Evolutionary conservation across 2,113 vertebrate species (phyloP).

Genomic region (Notiomystis cincta): DNA sequence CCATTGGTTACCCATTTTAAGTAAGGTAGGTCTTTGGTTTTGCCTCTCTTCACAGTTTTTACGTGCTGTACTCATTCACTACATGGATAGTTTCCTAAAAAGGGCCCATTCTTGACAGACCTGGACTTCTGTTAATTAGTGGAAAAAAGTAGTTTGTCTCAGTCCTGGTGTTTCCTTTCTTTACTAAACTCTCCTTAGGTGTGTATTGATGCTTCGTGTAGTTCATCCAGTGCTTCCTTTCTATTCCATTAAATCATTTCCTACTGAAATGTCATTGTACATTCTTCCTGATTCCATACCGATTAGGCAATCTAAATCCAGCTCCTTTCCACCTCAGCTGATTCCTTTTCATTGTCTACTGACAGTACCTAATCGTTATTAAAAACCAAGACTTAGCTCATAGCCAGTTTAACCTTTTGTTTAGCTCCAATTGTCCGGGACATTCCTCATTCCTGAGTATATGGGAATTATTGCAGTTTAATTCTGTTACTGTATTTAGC

Average conservation of each 20-base stretch:
- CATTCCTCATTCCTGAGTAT: neutral
- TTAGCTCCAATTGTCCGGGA: neutral
- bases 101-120: neutral
- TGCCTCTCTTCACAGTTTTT: neutral
- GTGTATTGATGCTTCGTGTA: neutral
- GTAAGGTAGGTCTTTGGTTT: neutral
- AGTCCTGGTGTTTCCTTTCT: neutral
- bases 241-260: conserved; percentile 59
- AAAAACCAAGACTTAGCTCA: conserved; percentile 23
- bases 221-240: conserved; percentile 17
- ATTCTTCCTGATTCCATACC: conserved; percentile 6
- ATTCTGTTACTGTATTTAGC: neutral
- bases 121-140: neutral
- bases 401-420: conserved; percentile 11
- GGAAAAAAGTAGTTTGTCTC: neutral
- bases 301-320: neutral
- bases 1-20: neutral
- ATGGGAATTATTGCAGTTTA: neutral
- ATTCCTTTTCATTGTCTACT: neutral
- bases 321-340: neutral
- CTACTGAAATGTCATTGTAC: neutral
- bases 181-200: neutral
- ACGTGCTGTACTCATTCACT: neutral
- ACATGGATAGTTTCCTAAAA: neutral
- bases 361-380: neutral